These are phyloP conservation scores for Physocephala rufipes DNA, from an alignment of 2,888 invertebrate genomes.

Conservation along the genomic window DNA sequence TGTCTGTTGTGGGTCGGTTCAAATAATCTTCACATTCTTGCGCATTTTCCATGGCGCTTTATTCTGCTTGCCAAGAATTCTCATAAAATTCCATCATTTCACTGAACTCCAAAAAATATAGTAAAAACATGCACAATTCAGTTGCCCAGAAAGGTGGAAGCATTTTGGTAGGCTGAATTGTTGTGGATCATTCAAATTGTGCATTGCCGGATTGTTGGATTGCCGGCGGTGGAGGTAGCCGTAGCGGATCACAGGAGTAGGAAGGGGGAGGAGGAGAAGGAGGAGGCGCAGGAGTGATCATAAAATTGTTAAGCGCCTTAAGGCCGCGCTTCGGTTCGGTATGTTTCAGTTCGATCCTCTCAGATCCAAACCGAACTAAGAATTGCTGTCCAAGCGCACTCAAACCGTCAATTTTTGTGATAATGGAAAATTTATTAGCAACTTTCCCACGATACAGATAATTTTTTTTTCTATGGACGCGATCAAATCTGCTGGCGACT, in stretches of 20 bases:
- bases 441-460: slow-evolving; percentile 62
- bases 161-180: not conserved
- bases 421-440: slow-evolving; percentile 58
- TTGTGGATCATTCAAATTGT: slow-evolving; percentile 15
- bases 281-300: slow-evolving; percentile 6
- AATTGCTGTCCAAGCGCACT: slow-evolving; percentile 6
- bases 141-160: not conserved
- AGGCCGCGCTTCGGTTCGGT: slow-evolving; percentile 1
- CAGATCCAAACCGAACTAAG: not conserved
- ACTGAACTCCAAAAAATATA: slow-evolving; percentile 14
- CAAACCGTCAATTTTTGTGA: slow-evolving; percentile 44
- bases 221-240: not conserved
- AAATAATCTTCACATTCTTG: slow-evolving; percentile 13
- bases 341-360: not conserved
- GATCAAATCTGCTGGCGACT: not conserved
- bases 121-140: not conserved
- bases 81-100: slow-evolving; percentile 29
- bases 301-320: slow-evolving; percentile 31
- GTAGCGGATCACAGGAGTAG: not conserved
- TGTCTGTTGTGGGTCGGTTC: not conserved
- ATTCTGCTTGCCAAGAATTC: slow-evolving; percentile 9
- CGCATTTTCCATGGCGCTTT: not conserved
- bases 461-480: slow-evolving; percentile 9
- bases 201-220: not conserved
- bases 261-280: too few relatives aligned